phyloP scores from a whole-genome alignment of 2,113 vertebrate genomes.

The Caranx melampygus region DNA sequence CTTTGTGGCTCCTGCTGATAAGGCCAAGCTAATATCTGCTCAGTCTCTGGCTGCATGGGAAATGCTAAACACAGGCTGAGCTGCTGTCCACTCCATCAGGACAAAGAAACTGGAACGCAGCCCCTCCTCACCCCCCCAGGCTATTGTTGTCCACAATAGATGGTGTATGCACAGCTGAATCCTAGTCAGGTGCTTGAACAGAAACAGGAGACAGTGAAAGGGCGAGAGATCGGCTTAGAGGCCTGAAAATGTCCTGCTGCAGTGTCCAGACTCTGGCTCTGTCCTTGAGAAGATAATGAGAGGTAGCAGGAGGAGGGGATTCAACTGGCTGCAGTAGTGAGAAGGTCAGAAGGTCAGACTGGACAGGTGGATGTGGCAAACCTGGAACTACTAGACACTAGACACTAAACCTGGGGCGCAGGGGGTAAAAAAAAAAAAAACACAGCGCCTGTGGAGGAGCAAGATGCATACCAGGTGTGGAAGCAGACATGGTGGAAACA shows the following conservation, averaged over 20 bases:
- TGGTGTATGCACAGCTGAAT: slow-evolving; percentile 24
- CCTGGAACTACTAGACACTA: too few species aligned
- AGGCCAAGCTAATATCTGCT: slow-evolving; percentile 67
- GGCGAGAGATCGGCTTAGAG: slow-evolving; percentile 31
- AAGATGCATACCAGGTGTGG: too few species aligned
- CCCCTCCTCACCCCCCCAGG: background rate
- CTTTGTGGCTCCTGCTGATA: slow-evolving; percentile 74
- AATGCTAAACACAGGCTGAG: slow-evolving; percentile 55
- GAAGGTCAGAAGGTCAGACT: too few species aligned
- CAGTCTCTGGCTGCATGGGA: slow-evolving; percentile 21
- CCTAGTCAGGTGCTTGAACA: slow-evolving; percentile 46
- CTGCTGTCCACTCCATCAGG: slow-evolving; percentile 50
- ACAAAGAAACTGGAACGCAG: slow-evolving; percentile 48
- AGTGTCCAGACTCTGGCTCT: slow-evolving; percentile 2
- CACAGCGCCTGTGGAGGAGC: too few species aligned
- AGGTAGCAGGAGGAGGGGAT: too few species aligned
- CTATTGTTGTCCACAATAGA: slow-evolving; percentile 50
- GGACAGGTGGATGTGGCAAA: too few species aligned
- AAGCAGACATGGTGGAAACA: too few species aligned
- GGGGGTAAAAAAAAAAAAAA: too few species aligned
- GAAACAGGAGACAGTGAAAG: slow-evolving; percentile 24
- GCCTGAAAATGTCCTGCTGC: slow-evolving; percentile 40
- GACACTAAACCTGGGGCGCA: too few species aligned
- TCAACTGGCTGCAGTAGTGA: too few species aligned
- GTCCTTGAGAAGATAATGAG: slow-evolving; percentile 26